These are phyloP conservation scores for Panthera uncia DNA, from an alignment of 2,113 vertebrate genomes.

Conservation along the genomic window DNA sequence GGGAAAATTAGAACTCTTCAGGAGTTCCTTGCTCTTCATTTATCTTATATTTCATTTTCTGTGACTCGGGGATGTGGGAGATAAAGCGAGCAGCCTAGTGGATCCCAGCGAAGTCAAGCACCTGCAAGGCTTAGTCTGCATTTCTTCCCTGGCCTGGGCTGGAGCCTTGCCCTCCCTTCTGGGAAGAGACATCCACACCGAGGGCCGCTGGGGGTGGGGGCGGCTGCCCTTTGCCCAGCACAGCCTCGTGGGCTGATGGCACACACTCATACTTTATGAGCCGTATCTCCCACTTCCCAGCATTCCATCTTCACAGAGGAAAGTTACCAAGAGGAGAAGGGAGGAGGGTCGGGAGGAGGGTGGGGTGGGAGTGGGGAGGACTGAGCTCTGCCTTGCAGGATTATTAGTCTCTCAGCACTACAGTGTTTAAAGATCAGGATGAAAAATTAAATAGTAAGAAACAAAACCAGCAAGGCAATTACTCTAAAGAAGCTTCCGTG, in stretches of 20 bases:
- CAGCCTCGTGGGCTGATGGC: not conserved
- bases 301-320: conserved; percentile 46
- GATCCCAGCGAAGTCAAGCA: not conserved
- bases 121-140: no score
- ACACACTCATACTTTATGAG: not conserved
- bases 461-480: conserved; percentile 4
- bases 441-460: not conserved
- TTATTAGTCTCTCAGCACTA: not conserved
- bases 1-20: not conserved
- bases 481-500: conserved; percentile 65
- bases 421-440: not conserved
- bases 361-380: not conserved
- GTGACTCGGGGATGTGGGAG: not conserved
- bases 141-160: not conserved
- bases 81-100: not conserved
- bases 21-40: not conserved
- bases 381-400: not conserved
- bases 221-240: not conserved
- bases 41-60: not conserved
- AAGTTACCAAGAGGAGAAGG: not conserved
- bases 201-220: not conserved
- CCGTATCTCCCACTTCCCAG: not conserved
- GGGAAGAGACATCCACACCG: not conserved
- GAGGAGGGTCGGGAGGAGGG: no score
- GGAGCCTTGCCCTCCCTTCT: not conserved